A percentile compares a stretch with the other conserved stretches of the same genome.
Evolutionary conservation across 1,140 invertebrate genomes (phyloP).

Genomic region (Aricia agestis): DNA sequence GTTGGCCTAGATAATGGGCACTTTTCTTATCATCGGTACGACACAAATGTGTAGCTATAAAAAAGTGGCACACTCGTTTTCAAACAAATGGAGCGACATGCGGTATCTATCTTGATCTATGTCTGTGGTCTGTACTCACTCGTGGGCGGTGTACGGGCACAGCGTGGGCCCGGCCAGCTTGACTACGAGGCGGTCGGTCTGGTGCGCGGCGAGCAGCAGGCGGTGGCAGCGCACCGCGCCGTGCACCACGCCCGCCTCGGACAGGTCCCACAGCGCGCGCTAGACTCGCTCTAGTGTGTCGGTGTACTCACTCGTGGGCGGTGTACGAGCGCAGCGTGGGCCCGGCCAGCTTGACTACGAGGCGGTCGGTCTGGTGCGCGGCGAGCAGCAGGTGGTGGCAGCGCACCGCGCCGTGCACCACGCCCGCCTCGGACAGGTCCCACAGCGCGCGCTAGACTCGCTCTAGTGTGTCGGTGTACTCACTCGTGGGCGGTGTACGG

Average conservation of each 20-base stretch:
- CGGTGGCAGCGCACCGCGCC: slow-evolving; percentile 92
- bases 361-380: slow-evolving; percentile 79
- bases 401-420: slow-evolving; percentile 90
- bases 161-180: slow-evolving; percentile 89
- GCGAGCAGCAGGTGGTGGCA: slow-evolving; percentile 89
- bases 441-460: slow-evolving; percentile 88
- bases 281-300: slow-evolving; percentile 77
- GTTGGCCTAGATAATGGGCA: too few relatives aligned
- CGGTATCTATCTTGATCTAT: too few relatives aligned
- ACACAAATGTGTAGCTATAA: too few relatives aligned
- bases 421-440: slow-evolving; percentile 86
- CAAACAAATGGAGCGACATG: too few relatives aligned
- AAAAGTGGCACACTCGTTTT: too few relatives aligned
- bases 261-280: slow-evolving; percentile 90
- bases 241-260: slow-evolving; percentile 87
- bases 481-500: slow-evolving; percentile 78
- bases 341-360: slow-evolving; percentile 87
- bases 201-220: slow-evolving; percentile 83
- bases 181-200: slow-evolving; percentile 82
- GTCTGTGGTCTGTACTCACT: slow-evolving; percentile 83
- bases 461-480: slow-evolving; percentile 55
- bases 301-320: slow-evolving; percentile 79
- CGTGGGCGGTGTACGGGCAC: slow-evolving; percentile 70
- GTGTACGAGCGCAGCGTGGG: slow-evolving; percentile 80
- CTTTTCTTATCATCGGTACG: too few relatives aligned